Conservation (phyloP, 2,113 vertebrate species). For the Corynorhinus townsendii region DNA sequence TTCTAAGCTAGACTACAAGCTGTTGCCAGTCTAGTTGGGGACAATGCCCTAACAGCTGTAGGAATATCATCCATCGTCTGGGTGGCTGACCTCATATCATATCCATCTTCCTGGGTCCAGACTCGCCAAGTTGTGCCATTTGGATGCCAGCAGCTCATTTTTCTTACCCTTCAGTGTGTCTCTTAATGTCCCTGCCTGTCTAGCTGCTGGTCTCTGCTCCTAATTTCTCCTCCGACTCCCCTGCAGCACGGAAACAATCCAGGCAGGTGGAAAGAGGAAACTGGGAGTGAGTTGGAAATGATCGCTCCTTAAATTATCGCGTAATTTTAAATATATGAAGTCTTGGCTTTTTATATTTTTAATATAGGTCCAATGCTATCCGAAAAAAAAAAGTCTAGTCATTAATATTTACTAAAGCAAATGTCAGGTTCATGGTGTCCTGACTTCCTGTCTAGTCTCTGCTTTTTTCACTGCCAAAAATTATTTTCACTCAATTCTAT, state of each 20-base stretch:
- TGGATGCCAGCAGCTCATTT: neutral
- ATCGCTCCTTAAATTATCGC: neutral
- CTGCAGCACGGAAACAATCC: neutral
- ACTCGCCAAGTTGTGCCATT: neutral
- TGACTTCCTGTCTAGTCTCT: neutral
- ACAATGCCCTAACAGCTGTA: conserved; percentile 39
- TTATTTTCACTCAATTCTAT: neutral
- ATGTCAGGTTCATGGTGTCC: neutral
- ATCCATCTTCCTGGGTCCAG: conserved; percentile 21
- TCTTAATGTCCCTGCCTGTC: neutral
- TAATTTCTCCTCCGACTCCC: neutral
- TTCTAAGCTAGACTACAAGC: conserved; percentile 65
- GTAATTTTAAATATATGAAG: neutral
- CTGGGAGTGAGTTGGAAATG: neutral
- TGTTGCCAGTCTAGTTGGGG: conserved; percentile 31
- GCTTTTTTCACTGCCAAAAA: neutral
- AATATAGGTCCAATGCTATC: neutral
- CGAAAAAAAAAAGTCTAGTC: neutral
- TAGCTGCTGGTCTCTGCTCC: neutral
- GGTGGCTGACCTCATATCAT: conserved; percentile 24
- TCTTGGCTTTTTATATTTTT: neutral
- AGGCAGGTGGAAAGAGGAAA: neutral
- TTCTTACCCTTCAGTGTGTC: neutral
- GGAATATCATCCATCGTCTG: neutral
- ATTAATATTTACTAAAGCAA: conserved; percentile 43